phyloP scores from a whole-genome alignment of 2,888 invertebrate genomes.

The Ptychoptera contaminata region DNA sequence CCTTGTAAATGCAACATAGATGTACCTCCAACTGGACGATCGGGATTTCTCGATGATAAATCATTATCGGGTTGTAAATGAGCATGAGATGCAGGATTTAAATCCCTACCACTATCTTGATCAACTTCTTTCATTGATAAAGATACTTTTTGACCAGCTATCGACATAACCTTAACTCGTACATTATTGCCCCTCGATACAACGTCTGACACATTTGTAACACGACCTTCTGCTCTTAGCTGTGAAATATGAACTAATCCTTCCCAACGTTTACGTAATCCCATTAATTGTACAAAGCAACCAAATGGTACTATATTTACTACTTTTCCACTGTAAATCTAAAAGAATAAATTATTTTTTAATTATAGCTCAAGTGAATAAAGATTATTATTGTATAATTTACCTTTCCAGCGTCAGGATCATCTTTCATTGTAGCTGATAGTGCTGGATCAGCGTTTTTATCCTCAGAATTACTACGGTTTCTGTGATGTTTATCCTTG shows the following conservation, averaged over 20 bases:
- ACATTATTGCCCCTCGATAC: constrained; percentile 79
- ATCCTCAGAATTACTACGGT: constrained; percentile 17
- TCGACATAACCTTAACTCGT: constrained; percentile 79
- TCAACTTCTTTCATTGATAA: constrained; percentile 97
- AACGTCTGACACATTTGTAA: constrained; percentile 87
- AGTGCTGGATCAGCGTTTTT: constrained; percentile 8
- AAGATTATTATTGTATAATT: background rate
- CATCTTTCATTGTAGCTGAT: constrained; percentile 39
- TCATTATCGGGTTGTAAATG: constrained; percentile 41
- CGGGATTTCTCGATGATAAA: constrained; percentile 66
- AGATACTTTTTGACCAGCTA: constrained; percentile 90
- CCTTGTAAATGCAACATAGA: constrained; percentile 36
- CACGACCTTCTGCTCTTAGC: constrained; percentile 79
- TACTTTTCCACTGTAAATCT: constrained; percentile 82
- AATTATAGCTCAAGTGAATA: too few species aligned
- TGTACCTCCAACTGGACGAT: constrained; percentile 58
- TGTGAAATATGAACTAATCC: constrained; percentile 96
- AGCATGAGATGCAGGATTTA: constrained; percentile 70
- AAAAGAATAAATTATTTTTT: background rate
- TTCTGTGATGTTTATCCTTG: constrained; percentile 20
- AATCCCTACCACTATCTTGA: constrained; percentile 83
- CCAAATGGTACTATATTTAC: constrained; percentile 96
- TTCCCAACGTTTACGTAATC: constrained; percentile 77
- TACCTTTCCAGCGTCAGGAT: constrained; percentile 56
- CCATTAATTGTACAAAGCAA: constrained; percentile 92